Evolutionary conservation across 2,113 vertebrate genomes (phyloP), one percentile per base, ranked within the genome.

Genomic region (Alexandromys fortis): DNA sequence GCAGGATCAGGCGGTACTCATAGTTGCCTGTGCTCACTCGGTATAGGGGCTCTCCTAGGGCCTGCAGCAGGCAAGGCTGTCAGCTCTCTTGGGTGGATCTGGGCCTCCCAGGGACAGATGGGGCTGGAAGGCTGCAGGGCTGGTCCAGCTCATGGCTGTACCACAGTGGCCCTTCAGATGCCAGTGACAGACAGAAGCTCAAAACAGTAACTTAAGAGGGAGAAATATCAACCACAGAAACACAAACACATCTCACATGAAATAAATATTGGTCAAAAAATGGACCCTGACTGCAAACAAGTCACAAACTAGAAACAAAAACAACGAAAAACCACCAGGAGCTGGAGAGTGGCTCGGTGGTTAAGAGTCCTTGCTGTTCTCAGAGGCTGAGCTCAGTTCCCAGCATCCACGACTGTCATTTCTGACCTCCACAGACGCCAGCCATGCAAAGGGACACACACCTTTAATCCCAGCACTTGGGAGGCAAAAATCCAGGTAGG

Each of bases 11-110:
- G 2, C 99, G 99, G 97, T 99, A 99, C 96, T 99, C 99, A 0
- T 99, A 99, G 98, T 99, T 99, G 12, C 99, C 99, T 0, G 99
- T 99, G 98, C 99, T 99, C 90, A 99, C 99, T 0, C 99, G 99
- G 95, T 99, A 99, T 87, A 99, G 98, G 11, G 99, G 99, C 92
- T 99, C 99, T 6, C 99, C 99, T 93, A 99, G 98, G 35, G 99
- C 99, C 99, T 99, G 98, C 4, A 58, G 58, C 7, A 38, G 52
- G 63, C 30, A 4, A 3, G 16, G 70, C 4, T 11, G 0, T 96
- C 42, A 95, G 97, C 73, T 38, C 28, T 8, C 47, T 1, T 67
- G 17, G 35, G 1, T 0, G 65, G 22, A 13, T 0, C 28, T 11
- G 47, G 35, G 8, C 55, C 78, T 78, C 91, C 28, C n/a, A 8